Evolutionary conservation across 2,797 vertebrate genomes (phyloP).

Genomic region (Coranthus polyacanthus): DNA sequence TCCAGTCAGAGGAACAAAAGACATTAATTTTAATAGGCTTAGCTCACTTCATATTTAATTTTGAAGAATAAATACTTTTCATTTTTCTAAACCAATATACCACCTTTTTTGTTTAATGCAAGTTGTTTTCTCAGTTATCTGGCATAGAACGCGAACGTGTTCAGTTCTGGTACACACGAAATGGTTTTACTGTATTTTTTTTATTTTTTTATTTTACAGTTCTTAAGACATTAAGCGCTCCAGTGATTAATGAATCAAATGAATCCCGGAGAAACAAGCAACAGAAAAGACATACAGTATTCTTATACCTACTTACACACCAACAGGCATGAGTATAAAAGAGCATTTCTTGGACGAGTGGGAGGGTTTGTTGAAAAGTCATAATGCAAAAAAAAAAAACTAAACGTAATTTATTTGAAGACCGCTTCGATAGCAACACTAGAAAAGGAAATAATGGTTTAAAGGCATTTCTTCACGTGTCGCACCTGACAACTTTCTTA

Average conservation of each 20-base stretch:
- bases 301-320: slow-evolving; percentile 52
- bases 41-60: slow-evolving; percentile 58
- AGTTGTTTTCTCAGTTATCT: slow-evolving; percentile 47
- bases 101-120: slow-evolving; percentile 19
- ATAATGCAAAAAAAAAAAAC: slow-evolving; percentile 56
- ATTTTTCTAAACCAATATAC: slow-evolving; percentile 47
- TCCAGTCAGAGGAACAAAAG: slow-evolving; percentile 59
- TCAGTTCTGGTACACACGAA: slow-evolving; percentile 63
- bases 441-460: slow-evolving; percentile 36
- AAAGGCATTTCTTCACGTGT: slow-evolving; percentile 53
- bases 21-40: slow-evolving; percentile 48
- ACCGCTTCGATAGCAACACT: slow-evolving; percentile 30
- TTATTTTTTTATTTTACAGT: too few species aligned
- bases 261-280: slow-evolving; percentile 51
- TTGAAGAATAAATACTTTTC: slow-evolving; percentile 61
- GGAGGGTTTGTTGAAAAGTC: slow-evolving; percentile 36
- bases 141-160: slow-evolving; percentile 62
- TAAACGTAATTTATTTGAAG: slow-evolving; percentile 32
- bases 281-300: slow-evolving; percentile 40
- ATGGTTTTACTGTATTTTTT: slow-evolving; percentile 56
- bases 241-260: slow-evolving; percentile 48
- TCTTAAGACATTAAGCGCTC: slow-evolving; percentile 63
- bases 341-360: slow-evolving; percentile 25
- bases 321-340: slow-evolving; percentile 47
- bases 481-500: slow-evolving; percentile 25